Percentiles rank a stretch among this genome's conserved stretches.
Conservation (phyloP, 2,113 vertebrate genomes). For the Cettia cetti region DNA sequence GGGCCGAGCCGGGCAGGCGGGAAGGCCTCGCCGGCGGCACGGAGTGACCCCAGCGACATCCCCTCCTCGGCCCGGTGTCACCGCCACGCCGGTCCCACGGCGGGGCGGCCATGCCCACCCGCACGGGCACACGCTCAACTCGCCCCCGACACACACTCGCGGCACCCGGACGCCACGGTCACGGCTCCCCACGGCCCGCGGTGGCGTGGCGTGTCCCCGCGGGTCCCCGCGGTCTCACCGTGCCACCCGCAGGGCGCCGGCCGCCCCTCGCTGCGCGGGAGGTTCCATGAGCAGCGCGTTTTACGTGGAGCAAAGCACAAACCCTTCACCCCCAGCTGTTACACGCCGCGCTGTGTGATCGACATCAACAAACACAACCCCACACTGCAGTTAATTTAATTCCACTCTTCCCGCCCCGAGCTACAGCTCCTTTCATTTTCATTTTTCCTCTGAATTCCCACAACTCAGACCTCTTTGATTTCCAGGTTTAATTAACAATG, state of each 20-base stretch:
- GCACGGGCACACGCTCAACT: neutral
- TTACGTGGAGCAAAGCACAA: neutral
- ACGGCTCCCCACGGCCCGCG: too few species aligned
- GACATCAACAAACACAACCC: constrained; percentile 57
- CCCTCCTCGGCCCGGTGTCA: fast-evolving
- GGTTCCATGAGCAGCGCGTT: neutral
- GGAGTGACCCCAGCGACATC: fast-evolving
- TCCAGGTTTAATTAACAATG: constrained; percentile 78
- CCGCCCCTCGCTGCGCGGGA: neutral
- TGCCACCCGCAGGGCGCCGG: constrained; percentile 40
- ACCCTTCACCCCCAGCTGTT: neutral
- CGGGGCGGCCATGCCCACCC: neutral
- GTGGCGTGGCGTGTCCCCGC: neutral
- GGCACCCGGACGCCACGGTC: neutral
- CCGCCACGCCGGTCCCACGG: neutral
- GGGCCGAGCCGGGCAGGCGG: neutral
- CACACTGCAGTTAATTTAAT: constrained; percentile 69
- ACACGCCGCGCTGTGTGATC: constrained; percentile 11
- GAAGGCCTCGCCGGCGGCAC: neutral
- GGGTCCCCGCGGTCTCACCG: constrained; percentile 64
- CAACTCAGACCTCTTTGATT: constrained; percentile 74
- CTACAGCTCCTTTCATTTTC: constrained; percentile 71
- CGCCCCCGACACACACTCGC: neutral
- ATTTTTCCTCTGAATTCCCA: constrained; percentile 74
- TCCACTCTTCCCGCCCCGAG: constrained; percentile 67